Conservation (phyloP, 2,113 vertebrate genomes). For the Gavialis gangeticus region DNA sequence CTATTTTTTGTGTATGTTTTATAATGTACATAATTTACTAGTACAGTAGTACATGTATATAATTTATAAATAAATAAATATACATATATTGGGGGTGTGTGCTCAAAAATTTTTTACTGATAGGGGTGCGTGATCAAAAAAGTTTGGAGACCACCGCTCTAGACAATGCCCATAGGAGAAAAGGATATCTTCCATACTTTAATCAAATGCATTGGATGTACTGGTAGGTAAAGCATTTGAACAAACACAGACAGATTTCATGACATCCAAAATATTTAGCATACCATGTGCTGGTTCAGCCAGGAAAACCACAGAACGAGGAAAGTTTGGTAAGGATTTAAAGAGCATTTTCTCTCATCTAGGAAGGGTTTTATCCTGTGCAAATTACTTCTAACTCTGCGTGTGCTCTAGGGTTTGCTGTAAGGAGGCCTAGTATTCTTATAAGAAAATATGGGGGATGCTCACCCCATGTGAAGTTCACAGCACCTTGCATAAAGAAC, state of each 20-base stretch:
- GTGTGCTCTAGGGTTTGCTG: not conserved
- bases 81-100: too few species aligned
- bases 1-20: too few species aligned
- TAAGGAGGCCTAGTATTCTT: not conserved
- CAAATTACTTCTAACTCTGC: not conserved
- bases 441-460: not conserved
- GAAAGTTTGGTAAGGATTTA: not conserved
- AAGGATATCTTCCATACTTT: not conserved
- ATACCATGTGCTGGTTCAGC: not conserved
- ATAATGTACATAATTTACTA: too few species aligned
- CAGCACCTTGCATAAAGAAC: not conserved
- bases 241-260: not conserved
- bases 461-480: not conserved
- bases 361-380: not conserved
- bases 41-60: too few species aligned
- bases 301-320: not conserved
- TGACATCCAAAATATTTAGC: not conserved
- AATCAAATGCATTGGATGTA: not conserved
- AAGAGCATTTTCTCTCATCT: not conserved
- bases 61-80: too few species aligned
- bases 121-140: too few species aligned
- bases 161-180: rapidly evolving
- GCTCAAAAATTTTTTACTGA: too few species aligned
- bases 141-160: not conserved
- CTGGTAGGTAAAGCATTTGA: not conserved